Evolutionary conservation across 2,113 vertebrate species (phyloP).

Genomic region (cattle (Bos taurus)): DNA sequence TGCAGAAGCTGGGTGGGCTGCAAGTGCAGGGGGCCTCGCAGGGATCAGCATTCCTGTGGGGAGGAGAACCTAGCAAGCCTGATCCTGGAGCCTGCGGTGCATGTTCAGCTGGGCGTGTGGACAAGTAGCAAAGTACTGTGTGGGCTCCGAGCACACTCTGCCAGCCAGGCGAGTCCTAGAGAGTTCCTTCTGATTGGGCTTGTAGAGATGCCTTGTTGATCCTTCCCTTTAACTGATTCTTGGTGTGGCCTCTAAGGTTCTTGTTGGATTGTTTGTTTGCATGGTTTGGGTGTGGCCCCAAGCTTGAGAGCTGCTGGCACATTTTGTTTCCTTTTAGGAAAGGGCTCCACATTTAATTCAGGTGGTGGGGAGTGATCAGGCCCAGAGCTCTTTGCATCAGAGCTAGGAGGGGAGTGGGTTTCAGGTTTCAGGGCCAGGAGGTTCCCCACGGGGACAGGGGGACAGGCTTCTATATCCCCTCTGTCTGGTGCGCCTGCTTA

Average conservation of each 20-base stretch:
- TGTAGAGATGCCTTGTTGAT: background rate
- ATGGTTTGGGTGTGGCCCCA: background rate
- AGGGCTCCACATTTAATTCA: background rate
- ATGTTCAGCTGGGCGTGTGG: background rate
- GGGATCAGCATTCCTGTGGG: background rate
- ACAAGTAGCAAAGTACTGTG: background rate
- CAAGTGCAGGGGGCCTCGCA: background rate
- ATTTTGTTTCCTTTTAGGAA: background rate
- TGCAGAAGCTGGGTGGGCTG: background rate
- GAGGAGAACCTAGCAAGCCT: background rate
- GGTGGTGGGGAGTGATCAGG: too few species aligned
- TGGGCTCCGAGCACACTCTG: fast-evolving
- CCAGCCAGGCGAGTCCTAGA: background rate
- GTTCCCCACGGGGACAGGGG: fast-evolving
- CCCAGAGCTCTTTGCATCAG: background rate
- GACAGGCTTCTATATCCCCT: background rate
- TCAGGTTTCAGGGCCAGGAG: background rate
- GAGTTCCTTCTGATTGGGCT: background rate
- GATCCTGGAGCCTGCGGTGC: background rate
- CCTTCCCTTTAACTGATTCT: background rate
- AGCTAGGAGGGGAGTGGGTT: background rate
- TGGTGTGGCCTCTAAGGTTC: background rate
- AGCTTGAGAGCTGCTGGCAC: background rate
- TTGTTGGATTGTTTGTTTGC: background rate
- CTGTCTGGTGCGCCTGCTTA: background rate